These are phyloP conservation scores for Chrysotoxum bicinctum DNA, from an alignment of 2,888 invertebrate genomes.

Conservation along the genomic window DNA sequence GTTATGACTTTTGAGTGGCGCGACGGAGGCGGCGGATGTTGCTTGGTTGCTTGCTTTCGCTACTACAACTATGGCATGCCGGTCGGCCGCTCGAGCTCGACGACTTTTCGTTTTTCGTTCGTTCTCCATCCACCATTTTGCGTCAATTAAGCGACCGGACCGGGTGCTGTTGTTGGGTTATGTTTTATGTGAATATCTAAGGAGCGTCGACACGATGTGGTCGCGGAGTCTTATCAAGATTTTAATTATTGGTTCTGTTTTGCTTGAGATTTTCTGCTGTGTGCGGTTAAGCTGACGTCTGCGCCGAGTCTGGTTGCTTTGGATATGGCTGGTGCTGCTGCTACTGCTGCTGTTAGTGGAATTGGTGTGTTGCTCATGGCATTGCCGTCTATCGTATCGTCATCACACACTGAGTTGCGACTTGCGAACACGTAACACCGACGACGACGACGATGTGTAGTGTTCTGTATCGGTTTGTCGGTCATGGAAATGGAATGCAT, in stretches of 20 bases:
- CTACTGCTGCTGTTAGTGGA: slow-evolving; percentile 19
- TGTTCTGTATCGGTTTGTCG: slow-evolving; percentile 69
- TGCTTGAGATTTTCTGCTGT: slow-evolving; percentile 65
- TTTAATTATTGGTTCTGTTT: slow-evolving; percentile 71
- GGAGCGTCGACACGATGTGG: slow-evolving; percentile 16
- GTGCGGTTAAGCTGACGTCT: slow-evolving; percentile 63
- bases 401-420: slow-evolving; percentile 51
- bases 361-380: slow-evolving; percentile 56
- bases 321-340: slow-evolving; percentile 47
- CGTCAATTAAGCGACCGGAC: slow-evolving; percentile 29
- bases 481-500: slow-evolving; percentile 72
- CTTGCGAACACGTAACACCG: slow-evolving; percentile 67
- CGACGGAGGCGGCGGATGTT: not conserved
- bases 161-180: slow-evolving; percentile 41
- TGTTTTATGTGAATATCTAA: slow-evolving; percentile 28
- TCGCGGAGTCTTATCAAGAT: slow-evolving; percentile 65
- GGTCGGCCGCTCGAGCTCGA: slow-evolving; percentile 27
- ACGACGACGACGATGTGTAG: slow-evolving; percentile 46
- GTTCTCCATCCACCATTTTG: slow-evolving; percentile 27
- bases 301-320: slow-evolving; percentile 71
- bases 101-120: slow-evolving; percentile 19
- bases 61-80: slow-evolving; percentile 33
- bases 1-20: slow-evolving; percentile 22
- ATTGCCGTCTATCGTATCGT: slow-evolving; percentile 39
- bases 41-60: not conserved